Base-by-base conservation (phyloP, 2,888 invertebrate species). In the Drosophila mimica region DNA sequence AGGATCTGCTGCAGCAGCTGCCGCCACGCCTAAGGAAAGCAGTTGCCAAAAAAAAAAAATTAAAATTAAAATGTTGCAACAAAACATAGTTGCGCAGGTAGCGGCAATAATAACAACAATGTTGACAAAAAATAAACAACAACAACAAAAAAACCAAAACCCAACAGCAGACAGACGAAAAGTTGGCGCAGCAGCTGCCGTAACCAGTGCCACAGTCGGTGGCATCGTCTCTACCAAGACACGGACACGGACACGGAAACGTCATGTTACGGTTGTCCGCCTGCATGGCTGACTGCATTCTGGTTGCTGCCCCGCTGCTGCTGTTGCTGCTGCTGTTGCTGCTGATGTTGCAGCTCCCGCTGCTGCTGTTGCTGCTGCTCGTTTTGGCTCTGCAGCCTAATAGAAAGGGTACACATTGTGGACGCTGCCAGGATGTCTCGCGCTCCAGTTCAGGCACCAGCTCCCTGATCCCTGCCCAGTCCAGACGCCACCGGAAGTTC, bases 211-310 rank as follows among this genome's bases (percentile, higher is more conserved):
- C 56, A 20, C 15, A 40, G 46, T 43, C 51, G 36, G 30, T 31
- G 46, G 34, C 61, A 43, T 25, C 34, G 30, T 40, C 60, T 58
- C 62, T 28, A 49, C 49, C 34, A 36, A 60, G 52, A 48, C 61
- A 59, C n/a, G 57, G 60, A 60, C 61, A 64, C 56, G 71, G 69
- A 84, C 88, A 88, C 88, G 88, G 90, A 85, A 88, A 79, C 86
- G 88, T 85, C 85, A 85, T 85, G 85, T 85, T 88, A 85, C 90
- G 85, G 80, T 88, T 88, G 90, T 89, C 90, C 88, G 72, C 71
- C 69, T 70, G 88, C 70, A 74, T 60, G 90, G 78, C 74, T 77
- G 86, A 68, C 83, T 88, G 82, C 73, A 62, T 76, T 70, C 59
- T 72, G 67, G 67, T 62, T 68, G 56, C 54, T 38, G 60, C 25